Evolutionary conservation across 2,888 invertebrate genomes (phyloP).

Genomic region (Drosophila tripunctata): DNA sequence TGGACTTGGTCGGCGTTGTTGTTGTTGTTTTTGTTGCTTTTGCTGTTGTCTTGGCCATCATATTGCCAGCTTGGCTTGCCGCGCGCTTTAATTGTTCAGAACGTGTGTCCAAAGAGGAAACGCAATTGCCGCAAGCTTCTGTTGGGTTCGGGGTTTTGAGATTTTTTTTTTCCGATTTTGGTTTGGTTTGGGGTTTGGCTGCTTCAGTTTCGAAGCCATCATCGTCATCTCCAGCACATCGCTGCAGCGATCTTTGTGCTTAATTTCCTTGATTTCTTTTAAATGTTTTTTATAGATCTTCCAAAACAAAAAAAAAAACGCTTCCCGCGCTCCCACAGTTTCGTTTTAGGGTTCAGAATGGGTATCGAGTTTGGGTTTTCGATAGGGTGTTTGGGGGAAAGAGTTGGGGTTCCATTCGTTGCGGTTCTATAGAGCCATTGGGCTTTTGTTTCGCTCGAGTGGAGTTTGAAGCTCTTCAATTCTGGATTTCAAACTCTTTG

Average conservation of each 20-base stretch:
- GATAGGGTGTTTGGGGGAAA: not conserved
- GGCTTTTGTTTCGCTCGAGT: constrained; percentile 65
- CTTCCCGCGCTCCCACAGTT: constrained; percentile 76
- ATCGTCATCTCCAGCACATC: constrained; percentile 35
- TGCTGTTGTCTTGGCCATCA: constrained; percentile 37
- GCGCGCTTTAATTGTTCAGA: constrained; percentile 76
- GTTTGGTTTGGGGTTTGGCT: constrained; percentile 32
- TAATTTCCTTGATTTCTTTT: constrained; percentile 66
- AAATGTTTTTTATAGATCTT: constrained; percentile 46
- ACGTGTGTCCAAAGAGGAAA: constrained; percentile 79
- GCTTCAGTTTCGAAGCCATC: constrained; percentile 56
- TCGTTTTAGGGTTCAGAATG: constrained; percentile 21
- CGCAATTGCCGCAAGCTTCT: constrained; percentile 81
- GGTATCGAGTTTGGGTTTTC: constrained; percentile 8
- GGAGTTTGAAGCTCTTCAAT: constrained; percentile 27
- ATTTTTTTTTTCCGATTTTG: constrained; percentile 8
- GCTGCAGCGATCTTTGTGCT: constrained; percentile 57
- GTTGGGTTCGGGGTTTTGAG: constrained; percentile 64
- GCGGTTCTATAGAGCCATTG: constrained; percentile 72
- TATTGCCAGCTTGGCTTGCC: constrained; percentile 64
- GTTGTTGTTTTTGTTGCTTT: constrained; percentile 24
- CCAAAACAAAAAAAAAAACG: too few species aligned
- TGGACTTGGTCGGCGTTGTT: constrained; percentile 56
- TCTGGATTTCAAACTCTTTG: constrained; percentile 33
- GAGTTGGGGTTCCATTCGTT: constrained; percentile 35